phyloP scores from a whole-genome alignment of 2,113 vertebrate species.

The Scortum barcoo region DNA sequence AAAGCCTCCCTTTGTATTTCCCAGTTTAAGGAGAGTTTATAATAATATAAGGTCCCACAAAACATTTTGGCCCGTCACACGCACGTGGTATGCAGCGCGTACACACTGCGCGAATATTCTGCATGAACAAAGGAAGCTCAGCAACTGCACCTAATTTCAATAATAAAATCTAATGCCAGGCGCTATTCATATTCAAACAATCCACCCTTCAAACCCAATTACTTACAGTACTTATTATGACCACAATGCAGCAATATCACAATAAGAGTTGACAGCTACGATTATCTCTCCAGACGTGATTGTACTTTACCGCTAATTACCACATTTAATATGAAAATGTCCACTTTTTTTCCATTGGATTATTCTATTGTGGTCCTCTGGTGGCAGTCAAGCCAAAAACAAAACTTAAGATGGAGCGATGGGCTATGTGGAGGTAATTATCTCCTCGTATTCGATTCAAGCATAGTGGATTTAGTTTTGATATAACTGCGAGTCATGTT shows the following conservation, averaged over 20 bases:
- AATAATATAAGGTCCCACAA: background rate
- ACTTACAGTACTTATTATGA: slow-evolving; percentile 5
- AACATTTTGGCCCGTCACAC: background rate
- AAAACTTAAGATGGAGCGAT: background rate
- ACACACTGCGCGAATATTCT: background rate
- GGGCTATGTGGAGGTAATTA: slow-evolving; percentile 13
- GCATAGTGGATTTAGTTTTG: slow-evolving; percentile 20
- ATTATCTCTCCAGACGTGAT: slow-evolving; percentile 16
- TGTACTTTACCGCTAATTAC: slow-evolving; percentile 35
- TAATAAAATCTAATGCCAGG: background rate
- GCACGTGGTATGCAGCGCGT: background rate
- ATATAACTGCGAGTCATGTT: slow-evolving; percentile 15
- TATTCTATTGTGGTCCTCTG: background rate
- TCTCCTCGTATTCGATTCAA: slow-evolving; percentile 31
- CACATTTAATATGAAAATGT: slow-evolving; percentile 28
- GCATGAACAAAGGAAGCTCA: slow-evolving; percentile 20
- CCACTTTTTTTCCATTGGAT: slow-evolving; percentile 8
- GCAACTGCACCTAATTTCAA: background rate
- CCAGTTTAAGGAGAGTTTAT: background rate
- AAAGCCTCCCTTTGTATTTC: background rate
- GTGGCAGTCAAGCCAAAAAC: slow-evolving; percentile 7
- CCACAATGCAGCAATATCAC: slow-evolving; percentile 33
- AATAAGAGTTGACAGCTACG: slow-evolving; percentile 23
- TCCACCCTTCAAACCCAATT: slow-evolving; percentile 1
- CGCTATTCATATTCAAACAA: slow-evolving; percentile 26